Percentiles rank a stretch among this genome's conserved stretches.
These are phyloP conservation scores for Macrosoma leucophasiata DNA, from an alignment of 2,888 invertebrate species.

Conservation along the genomic window DNA sequence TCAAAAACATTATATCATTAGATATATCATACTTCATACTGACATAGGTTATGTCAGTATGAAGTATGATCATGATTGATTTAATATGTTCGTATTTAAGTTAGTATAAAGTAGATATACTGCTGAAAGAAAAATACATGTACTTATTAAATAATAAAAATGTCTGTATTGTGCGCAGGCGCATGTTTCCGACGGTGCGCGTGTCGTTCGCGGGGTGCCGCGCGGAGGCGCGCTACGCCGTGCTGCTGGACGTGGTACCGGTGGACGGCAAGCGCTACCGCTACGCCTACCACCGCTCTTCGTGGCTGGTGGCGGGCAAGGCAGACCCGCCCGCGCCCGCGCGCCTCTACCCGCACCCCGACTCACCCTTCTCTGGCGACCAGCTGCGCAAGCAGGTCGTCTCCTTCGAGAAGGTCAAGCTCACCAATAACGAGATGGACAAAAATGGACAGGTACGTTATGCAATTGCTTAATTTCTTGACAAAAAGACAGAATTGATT, in stretches of 20 bases:
- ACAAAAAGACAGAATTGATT: constrained; percentile 22
- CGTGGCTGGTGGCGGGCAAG: constrained; percentile 98
- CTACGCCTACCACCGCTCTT: constrained; percentile 98
- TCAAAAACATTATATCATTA: too few species aligned
- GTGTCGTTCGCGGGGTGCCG: constrained; percentile 92
- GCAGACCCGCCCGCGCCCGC: constrained; percentile 97
- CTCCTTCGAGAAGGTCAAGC: constrained; percentile 98
- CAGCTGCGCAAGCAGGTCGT: constrained; percentile 97
- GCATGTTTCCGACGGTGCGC: constrained; percentile 98
- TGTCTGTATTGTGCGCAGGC: constrained; percentile 73
- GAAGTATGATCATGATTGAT: too few species aligned
- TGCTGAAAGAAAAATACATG: too few species aligned
- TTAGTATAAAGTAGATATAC: too few species aligned
- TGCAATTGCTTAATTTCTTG: constrained; percentile 6
- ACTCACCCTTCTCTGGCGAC: constrained; percentile 96
- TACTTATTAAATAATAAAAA: too few species aligned
- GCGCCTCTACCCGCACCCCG: constrained; percentile 96
- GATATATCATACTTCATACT: too few species aligned
- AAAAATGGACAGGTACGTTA: constrained; percentile 92
- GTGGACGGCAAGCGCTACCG: constrained; percentile 97
- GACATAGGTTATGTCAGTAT: too few species aligned
- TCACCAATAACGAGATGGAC: constrained; percentile 99
- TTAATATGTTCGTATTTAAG: too few species aligned
- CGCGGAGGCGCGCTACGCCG: constrained; percentile 90
- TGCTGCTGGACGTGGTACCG: constrained; percentile 96